A percentile compares a stretch with the other conserved stretches of the same genome.
Conservation (phyloP, 2,888 invertebrate species). For the Tortrix viridana region DNA sequence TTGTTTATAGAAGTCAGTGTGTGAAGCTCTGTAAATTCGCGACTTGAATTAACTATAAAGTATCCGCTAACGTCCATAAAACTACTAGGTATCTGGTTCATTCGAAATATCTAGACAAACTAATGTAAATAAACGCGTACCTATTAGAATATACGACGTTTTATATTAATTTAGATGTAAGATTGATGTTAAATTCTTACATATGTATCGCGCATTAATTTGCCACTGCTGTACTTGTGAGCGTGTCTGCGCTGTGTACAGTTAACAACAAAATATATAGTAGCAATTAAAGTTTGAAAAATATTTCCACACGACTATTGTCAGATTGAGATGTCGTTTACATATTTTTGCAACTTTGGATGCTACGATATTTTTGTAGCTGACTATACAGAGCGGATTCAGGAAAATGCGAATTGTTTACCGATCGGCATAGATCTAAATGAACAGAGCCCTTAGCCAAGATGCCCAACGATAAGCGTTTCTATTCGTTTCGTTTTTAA, state of each 20-base stretch:
- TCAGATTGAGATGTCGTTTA: too few relatives aligned
- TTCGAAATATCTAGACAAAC: conserved; percentile 21
- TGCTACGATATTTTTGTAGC: too few relatives aligned
- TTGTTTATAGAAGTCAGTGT: background rate
- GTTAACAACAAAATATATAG: conserved; percentile 9
- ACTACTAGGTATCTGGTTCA: conserved; percentile 13
- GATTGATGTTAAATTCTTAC: conserved; percentile 40
- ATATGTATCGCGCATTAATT: conserved; percentile 32
- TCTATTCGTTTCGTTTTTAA: too few relatives aligned
- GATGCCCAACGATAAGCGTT: too few relatives aligned
- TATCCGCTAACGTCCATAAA: conserved; percentile 11
- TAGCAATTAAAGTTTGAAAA: background rate
- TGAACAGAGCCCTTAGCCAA: too few relatives aligned
- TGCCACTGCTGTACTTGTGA: conserved; percentile 14
- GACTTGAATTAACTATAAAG: background rate
- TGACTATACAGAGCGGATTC: too few relatives aligned
- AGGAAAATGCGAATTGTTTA: too few relatives aligned
- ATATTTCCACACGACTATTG: too few relatives aligned
- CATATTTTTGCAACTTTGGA: too few relatives aligned
- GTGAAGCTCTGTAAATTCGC: background rate
- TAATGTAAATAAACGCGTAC: conserved; percentile 38
- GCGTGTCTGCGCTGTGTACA: conserved; percentile 25
- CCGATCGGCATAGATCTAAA: too few relatives aligned
- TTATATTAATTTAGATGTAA: conserved; percentile 62
- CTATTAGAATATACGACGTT: conserved; percentile 44